Evolutionary conservation across 2,888 invertebrate genomes (phyloP).

Genomic region (Drosophila ustulata): DNA sequence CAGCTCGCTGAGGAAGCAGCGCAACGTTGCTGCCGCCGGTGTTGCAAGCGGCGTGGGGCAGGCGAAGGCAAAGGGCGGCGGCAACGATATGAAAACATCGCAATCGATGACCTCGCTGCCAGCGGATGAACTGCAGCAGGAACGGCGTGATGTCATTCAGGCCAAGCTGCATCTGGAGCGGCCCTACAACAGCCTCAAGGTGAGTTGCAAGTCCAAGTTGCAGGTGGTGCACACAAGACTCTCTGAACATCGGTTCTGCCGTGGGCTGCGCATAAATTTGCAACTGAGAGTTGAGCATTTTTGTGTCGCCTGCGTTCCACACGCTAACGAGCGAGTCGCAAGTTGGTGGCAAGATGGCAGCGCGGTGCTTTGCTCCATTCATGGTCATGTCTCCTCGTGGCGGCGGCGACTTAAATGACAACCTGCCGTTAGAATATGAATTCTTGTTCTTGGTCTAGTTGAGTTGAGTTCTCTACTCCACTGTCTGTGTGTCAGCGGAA

Average conservation of each 20-base stretch:
- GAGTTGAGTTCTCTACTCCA: neutral
- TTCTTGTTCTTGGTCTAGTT: constrained; percentile 35
- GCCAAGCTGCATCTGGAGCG: constrained; percentile 87
- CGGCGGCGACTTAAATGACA: constrained; percentile 60
- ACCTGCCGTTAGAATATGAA: constrained; percentile 63
- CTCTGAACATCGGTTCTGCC: neutral
- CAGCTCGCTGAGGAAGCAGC: constrained; percentile 75
- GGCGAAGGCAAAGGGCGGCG: constrained; percentile 6
- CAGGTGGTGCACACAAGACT: constrained; percentile 5
- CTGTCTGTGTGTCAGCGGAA: constrained; percentile 60
- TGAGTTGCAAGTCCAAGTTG: constrained; percentile 64
- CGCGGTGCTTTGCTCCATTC: constrained; percentile 13
- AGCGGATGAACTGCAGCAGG: constrained; percentile 86
- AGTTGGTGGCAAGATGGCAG: neutral
- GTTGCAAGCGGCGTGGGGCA: neutral
- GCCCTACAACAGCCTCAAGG: constrained; percentile 93
- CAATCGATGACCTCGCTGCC: constrained; percentile 92
- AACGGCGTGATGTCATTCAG: constrained; percentile 85
- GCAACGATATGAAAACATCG: constrained; percentile 70
- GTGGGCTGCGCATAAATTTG: constrained; percentile 63
- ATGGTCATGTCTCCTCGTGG: constrained; percentile 50
- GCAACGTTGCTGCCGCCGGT: constrained; percentile 26
- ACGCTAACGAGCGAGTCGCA: constrained; percentile 54
- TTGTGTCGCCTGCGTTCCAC: constrained; percentile 12
- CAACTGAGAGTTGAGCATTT: constrained; percentile 34